These are phyloP conservation scores for Nyctibius grandis DNA, from an alignment of 2,797 vertebrate species.

Conservation along the genomic window DNA sequence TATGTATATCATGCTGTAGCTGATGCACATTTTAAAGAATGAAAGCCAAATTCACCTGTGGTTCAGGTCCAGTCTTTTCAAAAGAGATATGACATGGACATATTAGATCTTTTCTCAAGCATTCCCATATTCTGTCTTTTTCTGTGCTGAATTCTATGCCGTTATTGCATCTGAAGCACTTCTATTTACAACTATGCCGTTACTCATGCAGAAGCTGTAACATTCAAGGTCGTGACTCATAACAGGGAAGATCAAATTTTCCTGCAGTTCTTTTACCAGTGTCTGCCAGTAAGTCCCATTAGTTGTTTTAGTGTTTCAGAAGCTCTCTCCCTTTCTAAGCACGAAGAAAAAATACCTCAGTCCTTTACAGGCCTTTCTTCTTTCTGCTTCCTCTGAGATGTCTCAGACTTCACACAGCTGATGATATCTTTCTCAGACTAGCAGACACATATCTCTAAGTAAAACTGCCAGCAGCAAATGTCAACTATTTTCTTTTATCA, in stretches of 20 bases:
- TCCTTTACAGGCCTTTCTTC: constrained; percentile 45
- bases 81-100: background rate
- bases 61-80: background rate
- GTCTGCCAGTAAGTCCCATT: constrained; percentile 6
- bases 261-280: constrained; percentile 18
- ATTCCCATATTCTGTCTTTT: background rate
- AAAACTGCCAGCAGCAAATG: constrained; percentile 74
- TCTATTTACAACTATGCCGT: background rate
- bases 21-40: background rate
- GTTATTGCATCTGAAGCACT: background rate
- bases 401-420: constrained; percentile 57
- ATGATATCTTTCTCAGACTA: constrained; percentile 68
- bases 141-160: background rate
- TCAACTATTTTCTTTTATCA: constrained; percentile 74
- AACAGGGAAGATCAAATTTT: constrained; percentile 23
- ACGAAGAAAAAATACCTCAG: background rate
- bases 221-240: background rate
- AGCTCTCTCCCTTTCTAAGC: constrained; percentile 7
- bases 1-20: background rate
- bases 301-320: constrained; percentile 32
- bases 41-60: background rate
- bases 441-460: constrained; percentile 68
- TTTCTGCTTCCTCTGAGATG: constrained; percentile 61
- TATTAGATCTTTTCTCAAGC: background rate
- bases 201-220: background rate